These are phyloP conservation scores for Proisotoma minuta DNA, from an alignment of 2,888 invertebrate species.

Conservation along the genomic window DNA sequence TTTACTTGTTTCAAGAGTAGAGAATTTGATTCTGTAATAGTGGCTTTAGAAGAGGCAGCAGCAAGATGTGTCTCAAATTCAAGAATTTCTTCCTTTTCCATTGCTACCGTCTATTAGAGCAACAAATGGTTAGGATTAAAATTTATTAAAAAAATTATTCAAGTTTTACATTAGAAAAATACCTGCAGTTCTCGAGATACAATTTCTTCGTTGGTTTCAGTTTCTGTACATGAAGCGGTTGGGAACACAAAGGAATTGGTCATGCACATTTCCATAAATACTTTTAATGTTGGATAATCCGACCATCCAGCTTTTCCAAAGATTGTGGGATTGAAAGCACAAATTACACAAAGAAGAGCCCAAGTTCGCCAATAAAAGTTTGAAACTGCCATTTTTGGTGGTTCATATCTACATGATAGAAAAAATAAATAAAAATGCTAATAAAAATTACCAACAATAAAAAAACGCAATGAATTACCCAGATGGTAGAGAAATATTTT, in stretches of 20 bases:
- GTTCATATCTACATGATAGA: constrained; percentile 59
- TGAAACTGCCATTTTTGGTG: constrained; percentile 86
- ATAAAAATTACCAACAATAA: not conserved
- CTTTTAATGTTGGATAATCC: constrained; percentile 81
- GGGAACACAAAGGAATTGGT: constrained; percentile 73
- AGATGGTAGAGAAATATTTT: constrained; percentile 79
- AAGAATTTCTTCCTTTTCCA: constrained; percentile 73
- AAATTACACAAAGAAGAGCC: constrained; percentile 77
- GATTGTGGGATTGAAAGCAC: constrained; percentile 84
- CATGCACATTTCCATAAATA: constrained; percentile 93
- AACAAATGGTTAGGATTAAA: too few species aligned
- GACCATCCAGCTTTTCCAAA: constrained; percentile 84
- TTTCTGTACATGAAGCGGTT: constrained; percentile 59
- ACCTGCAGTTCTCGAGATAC: constrained; percentile 65
- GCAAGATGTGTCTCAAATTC: constrained; percentile 90
- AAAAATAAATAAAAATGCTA: constrained; percentile 12
- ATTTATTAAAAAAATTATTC: too few species aligned
- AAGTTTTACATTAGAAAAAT: too few species aligned
- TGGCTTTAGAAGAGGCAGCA: constrained; percentile 77
- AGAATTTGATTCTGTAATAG: constrained; percentile 85
- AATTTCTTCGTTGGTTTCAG: constrained; percentile 60
- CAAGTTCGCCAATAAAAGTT: constrained; percentile 92
- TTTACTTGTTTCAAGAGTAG: constrained; percentile 69
- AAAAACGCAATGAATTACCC: constrained; percentile 60
- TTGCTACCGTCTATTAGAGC: constrained; percentile 59